A percentile compares a stretch with the other conserved stretches of the same genome.
phyloP scores from a whole-genome alignment of 2,797 vertebrate species.

The Vireo griseus region DNA sequence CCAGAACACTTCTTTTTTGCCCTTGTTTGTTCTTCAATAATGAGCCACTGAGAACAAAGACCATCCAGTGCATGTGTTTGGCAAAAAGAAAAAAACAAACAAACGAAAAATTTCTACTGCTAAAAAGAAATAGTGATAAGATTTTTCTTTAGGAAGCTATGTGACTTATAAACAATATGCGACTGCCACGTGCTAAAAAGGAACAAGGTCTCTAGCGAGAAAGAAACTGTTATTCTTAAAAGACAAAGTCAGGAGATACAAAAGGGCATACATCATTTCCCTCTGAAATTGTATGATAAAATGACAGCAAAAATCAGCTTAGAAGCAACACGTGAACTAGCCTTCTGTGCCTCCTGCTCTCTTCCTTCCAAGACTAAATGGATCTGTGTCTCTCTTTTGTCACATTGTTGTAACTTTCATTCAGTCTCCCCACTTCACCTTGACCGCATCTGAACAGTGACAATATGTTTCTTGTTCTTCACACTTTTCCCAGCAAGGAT shows the following conservation, averaged over 20 bases:
- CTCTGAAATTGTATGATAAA: constrained; percentile 61
- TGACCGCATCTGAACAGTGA: constrained; percentile 49
- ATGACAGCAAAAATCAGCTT: constrained; percentile 65
- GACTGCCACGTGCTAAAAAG: constrained; percentile 23
- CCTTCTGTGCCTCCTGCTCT: constrained; percentile 60
- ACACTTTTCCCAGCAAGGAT: constrained; percentile 62
- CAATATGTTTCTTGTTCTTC: constrained; percentile 58
- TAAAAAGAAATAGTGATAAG: background rate
- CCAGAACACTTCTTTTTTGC: background rate
- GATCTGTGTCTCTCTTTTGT: constrained; percentile 64
- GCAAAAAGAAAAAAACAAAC: background rate
- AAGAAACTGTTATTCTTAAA: constrained; percentile 56
- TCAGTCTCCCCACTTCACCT: constrained; percentile 58
- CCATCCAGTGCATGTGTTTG: background rate
- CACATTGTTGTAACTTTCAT: constrained; percentile 63
- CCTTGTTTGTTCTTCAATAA: background rate
- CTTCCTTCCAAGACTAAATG: constrained; percentile 54
- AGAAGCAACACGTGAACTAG: constrained; percentile 49
- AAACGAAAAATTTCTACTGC: background rate
- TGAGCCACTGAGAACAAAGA: background rate
- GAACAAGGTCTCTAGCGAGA: constrained; percentile 22
- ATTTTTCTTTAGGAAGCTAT: background rate
- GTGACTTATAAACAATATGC: constrained; percentile 24
- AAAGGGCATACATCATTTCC: constrained; percentile 69
- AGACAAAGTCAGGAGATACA: constrained; percentile 69